Percentiles rank a stretch among this genome's conserved stretches.
phyloP scores from a whole-genome alignment of 2,888 invertebrate species.

The Drosophila multiciliata region DNA sequence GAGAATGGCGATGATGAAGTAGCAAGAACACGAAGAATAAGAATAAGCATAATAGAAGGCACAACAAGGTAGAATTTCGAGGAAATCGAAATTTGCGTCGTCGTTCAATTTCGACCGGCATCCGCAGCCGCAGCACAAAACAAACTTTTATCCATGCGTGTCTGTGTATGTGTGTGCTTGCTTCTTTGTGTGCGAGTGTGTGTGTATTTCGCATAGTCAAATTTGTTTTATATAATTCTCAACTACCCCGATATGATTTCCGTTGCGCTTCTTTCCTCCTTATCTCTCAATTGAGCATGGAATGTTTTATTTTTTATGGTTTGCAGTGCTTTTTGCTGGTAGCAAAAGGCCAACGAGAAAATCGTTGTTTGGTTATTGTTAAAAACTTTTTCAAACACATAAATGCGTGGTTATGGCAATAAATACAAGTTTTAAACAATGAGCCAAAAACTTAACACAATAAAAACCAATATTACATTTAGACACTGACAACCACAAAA shows the following conservation, averaged over 20 bases:
- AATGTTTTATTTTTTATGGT: slow-evolving; percentile 31
- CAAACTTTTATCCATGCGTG: slow-evolving; percentile 50
- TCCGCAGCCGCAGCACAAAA: slow-evolving; percentile 57
- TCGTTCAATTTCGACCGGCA: slow-evolving; percentile 71
- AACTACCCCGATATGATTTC: slow-evolving; percentile 77
- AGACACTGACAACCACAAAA: slow-evolving; percentile 14
- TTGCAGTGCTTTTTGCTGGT: slow-evolving; percentile 11
- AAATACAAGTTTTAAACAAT: slow-evolving; percentile 60
- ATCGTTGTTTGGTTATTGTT: slow-evolving; percentile 48
- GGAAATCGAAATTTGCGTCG: slow-evolving; percentile 80
- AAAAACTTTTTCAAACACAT: slow-evolving; percentile 50
- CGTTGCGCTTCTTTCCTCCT: slow-evolving; percentile 66
- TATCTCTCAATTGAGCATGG: slow-evolving; percentile 65
- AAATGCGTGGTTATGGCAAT: slow-evolving; percentile 53
- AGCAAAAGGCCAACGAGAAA: slow-evolving; percentile 19
- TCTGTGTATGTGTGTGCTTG: slow-evolving; percentile 31
- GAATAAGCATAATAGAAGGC: slow-evolving; percentile 72
- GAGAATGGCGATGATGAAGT: slow-evolving; percentile 52
- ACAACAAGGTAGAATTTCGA: slow-evolving; percentile 76
- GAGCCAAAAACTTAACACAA: slow-evolving; percentile 45
- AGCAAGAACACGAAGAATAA: slow-evolving; percentile 58
- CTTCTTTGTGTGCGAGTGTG: slow-evolving; percentile 23
- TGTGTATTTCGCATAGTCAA: slow-evolving; percentile 64
- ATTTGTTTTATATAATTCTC: slow-evolving; percentile 73
- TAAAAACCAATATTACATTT: slow-evolving; percentile 52